Evolutionary conservation across 2,797 vertebrate genomes (phyloP), one percentile per base, ranked within the genome.

Genomic region (Anguilla pacifica): DNA sequence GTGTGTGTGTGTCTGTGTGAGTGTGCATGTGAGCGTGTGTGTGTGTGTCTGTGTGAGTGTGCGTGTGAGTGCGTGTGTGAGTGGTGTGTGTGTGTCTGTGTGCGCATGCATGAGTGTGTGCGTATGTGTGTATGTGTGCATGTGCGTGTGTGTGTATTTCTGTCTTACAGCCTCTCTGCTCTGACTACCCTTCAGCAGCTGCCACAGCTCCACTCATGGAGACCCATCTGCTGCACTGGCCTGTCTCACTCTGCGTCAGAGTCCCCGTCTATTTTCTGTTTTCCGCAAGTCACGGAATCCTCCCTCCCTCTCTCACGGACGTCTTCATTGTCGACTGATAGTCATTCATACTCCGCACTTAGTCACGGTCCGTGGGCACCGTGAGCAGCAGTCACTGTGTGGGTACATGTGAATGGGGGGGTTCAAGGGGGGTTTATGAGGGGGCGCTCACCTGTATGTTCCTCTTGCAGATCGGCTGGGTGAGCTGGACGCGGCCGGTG

Each of bases 401-500:
- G 67, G 39, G 85, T 64, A 22, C 22, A 70, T 49, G 19, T 51
- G 5, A 28, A 43, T n/a, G 77, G n/a, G 13, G 39, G 17, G 15
- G 31, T 19, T 39, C 39, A 17, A 19, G 3, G 9, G 39, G 43
- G 35, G 6, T 7, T 6, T 25, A 46, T 83, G 13, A 13, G 57
- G 51, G 51, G 51, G 51, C 17, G 35, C 89, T 94, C 83, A 99
- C 98, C 91, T 99, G 98, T 91, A 98, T 97, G 94, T 96, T 99
- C 94, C 98, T 97, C 91, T 98, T 99, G 93, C 95, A 96, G 94
- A 99, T 98, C 91, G 97, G 96, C 92, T 98, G 96, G 88, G 96
- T 97, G 67, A 99, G 96, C 91, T 98, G 98, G 0, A 99, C 98
- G 46, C 97, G 96, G 0, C 98, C 98, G 0, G 98, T 98, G 94